Percentiles rank a stretch among this genome's conserved stretches.
Evolutionary conservation across 2,888 invertebrate species (phyloP).

Genomic region (Gastracanthus pulcherrimus): DNA sequence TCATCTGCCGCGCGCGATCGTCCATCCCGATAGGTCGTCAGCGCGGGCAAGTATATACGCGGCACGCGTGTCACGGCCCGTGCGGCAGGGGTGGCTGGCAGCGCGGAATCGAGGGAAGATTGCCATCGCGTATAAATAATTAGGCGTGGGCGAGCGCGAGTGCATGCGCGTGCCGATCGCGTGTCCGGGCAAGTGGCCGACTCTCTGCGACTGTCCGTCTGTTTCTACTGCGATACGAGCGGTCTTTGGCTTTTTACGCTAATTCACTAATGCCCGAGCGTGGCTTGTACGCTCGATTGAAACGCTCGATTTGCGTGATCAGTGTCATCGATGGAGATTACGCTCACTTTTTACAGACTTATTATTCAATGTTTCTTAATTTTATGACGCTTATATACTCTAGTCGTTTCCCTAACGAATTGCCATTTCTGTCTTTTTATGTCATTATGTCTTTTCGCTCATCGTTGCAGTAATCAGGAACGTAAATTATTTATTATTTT

Average conservation of each 20-base stretch:
- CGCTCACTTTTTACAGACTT: neutral
- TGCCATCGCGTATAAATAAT: conserved; percentile 38
- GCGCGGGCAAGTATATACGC: neutral
- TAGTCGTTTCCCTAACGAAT: neutral
- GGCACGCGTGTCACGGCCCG: too few relatives aligned
- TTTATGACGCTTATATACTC: too few relatives aligned
- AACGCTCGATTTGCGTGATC: neutral
- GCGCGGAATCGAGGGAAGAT: too few relatives aligned
- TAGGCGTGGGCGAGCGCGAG: too few relatives aligned
- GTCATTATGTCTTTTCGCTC: too few relatives aligned
- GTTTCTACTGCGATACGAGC: too few relatives aligned
- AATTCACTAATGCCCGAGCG: conserved; percentile 25
- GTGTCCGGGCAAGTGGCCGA: too few relatives aligned
- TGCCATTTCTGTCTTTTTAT: neutral
- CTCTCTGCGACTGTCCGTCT: neutral
- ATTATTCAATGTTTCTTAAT: conserved; percentile 3
- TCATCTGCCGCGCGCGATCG: conserved; percentile 34
- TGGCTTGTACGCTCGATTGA: neutral
- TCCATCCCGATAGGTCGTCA: conserved; percentile 5
- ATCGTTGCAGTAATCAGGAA: too few relatives aligned
- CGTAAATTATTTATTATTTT: too few relatives aligned
- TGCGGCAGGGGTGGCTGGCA: too few relatives aligned
- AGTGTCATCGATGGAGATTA: neutral
- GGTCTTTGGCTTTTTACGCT: conserved; percentile 22
- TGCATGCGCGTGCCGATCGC: neutral